Evolutionary conservation across 2,888 invertebrate species (phyloP).

Genomic region (Lasius fuliginosus): DNA sequence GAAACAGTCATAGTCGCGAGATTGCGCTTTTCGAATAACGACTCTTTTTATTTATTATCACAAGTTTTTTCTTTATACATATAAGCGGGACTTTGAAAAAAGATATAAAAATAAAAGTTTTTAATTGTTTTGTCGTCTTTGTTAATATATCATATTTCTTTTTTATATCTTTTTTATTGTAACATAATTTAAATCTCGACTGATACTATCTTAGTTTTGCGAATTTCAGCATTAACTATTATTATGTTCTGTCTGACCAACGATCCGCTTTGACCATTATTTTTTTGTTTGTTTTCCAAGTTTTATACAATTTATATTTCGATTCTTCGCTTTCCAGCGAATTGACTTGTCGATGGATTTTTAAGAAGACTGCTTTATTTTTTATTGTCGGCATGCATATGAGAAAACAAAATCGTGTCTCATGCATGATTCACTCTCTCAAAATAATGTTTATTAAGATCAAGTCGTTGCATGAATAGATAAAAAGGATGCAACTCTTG

Average conservation of each 20-base stretch:
- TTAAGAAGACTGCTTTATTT: slow-evolving; percentile 12
- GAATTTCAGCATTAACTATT: slow-evolving; percentile 6
- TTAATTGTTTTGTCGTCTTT: background rate
- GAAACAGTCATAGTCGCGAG: background rate
- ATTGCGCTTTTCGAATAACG: background rate
- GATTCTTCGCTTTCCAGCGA: slow-evolving; percentile 4
- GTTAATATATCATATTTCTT: background rate
- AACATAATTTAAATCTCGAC: slow-evolving; percentile 1
- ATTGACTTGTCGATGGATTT: background rate
- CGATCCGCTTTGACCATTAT: background rate
- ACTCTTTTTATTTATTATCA: background rate
- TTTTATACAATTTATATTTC: slow-evolving; percentile 24
- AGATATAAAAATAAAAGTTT: background rate
- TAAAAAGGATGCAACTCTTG: slow-evolving; percentile 10
- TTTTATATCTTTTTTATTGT: background rate
- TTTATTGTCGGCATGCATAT: slow-evolving; percentile 18
- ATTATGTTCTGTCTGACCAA: background rate
- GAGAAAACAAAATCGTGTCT: slow-evolving; percentile 21
- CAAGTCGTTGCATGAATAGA: slow-evolving; percentile 43
- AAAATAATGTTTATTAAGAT: background rate
- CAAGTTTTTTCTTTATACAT: background rate
- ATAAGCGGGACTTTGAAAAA: background rate
- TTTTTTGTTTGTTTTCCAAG: background rate
- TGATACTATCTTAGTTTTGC: background rate
- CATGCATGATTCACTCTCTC: background rate